Base-by-base conservation (phyloP, 2,113 vertebrate genomes). In the Leptobrachium ailaonicum region DNA sequence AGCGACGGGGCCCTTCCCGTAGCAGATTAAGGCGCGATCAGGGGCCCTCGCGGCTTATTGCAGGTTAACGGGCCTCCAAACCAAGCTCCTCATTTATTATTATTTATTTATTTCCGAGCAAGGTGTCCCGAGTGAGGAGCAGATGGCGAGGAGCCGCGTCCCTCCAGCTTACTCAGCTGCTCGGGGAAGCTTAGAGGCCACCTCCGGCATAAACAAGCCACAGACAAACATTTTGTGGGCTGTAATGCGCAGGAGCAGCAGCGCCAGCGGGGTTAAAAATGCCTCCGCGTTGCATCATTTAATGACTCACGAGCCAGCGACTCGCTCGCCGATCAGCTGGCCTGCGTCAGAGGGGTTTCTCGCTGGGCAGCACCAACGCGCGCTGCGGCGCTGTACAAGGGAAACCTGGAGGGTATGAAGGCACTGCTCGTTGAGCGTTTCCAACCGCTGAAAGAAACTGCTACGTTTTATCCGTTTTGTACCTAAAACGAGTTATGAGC, bases 61-160 rank as follows among this genome's bases (percentile, higher is more conserved):
- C 89, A 94, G 91, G 92, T 95, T 95, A 95, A 96, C 94, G 90
- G 89, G 91, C 91, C 90, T 91, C 91, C 89, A 93, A 91, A 84
- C 82, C 84, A 85, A 87, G 20, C 20, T 32, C 20, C 20, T 32
- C 20, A 32, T 32, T 32, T 32, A 32, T 32, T 32, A 32, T 32
- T 32, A 32, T 45, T 85, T 87, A 50, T 87, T 88, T 85, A 86
- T 88, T 87, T 90, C 90, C 90, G 85, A 87, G 84, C 93, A 93
- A 94, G 94, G 92, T 86, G 93, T 87, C 88, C 89, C 90, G 85
- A 89, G 86, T 90, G 85, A 88, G 89, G 92, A 95, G 95, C 97
- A 98, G 96, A 98, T 98, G 96, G 97, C 89, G 79, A 86, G 83
- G 92, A 91, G 69, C 12, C 42, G 77, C 89, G 84, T 87, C 89